phyloP scores from a whole-genome alignment of 1,140 invertebrate species.

The Psix sp. region DNA sequence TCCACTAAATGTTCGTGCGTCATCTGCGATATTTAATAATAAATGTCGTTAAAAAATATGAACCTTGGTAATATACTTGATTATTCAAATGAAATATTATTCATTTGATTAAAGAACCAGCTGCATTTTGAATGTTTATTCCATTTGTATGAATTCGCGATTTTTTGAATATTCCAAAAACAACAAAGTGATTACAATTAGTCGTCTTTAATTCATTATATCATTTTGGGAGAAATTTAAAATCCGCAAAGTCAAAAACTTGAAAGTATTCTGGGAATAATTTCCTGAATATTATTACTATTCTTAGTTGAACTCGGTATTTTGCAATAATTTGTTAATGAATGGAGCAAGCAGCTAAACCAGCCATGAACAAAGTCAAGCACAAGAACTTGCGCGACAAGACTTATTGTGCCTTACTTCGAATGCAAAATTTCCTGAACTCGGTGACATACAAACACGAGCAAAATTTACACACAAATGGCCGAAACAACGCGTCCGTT shows the following conservation, averaged over 20 bases:
- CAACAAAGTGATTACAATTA: no score
- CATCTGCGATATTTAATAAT: constrained; percentile 34
- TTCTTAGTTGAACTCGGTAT: constrained; percentile 35
- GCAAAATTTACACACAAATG: constrained; percentile 5
- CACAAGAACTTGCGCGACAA: constrained; percentile 44
- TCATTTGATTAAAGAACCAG: no score
- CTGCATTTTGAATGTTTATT: no score
- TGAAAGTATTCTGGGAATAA: constrained; percentile 42
- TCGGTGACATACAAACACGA: constrained; percentile 14
- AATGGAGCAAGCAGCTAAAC: constrained; percentile 39
- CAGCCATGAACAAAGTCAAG: constrained; percentile 40
- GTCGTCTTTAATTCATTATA: no score
- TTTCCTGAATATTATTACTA: constrained; percentile 12
- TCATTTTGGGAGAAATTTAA: no score
- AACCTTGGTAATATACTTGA: constrained; percentile 14
- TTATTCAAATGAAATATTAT: no score
- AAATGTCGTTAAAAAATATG: constrained; percentile 10
- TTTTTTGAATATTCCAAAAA: no score
- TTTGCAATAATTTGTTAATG: constrained; percentile 55
- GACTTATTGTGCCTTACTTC: constrained; percentile 47
- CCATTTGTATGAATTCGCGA: no score
- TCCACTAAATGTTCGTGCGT: constrained; percentile 17
- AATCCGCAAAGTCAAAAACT: no score
- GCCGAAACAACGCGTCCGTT: constrained; percentile 34
- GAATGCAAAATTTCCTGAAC: constrained; percentile 33